Base-by-base conservation (phyloP, 2,888 invertebrate species). In the Exocentrus adspersus region DNA sequence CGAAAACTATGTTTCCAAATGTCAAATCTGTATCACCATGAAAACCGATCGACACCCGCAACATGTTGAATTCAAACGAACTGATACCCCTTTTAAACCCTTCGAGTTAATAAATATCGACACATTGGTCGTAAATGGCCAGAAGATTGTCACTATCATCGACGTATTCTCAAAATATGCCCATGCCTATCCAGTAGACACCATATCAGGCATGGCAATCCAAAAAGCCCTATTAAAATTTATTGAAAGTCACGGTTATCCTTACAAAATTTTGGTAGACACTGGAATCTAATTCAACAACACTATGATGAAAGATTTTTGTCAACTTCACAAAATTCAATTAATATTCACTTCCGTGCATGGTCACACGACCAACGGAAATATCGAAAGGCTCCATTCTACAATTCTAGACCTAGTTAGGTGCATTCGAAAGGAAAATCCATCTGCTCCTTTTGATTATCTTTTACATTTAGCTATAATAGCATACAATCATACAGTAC, bases 251-350 rank as follows among this genome's bases (percentile, higher is more conserved):
- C 60, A 62, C 24, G 62, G 65, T 16, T 24, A 28, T n/a, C 65
- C 67, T 10, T 19, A 59, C n/a, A 60, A 50, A 60, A 62, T 68
- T 28, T 56, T 52, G 10, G 20, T 48, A 30, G 67, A 68, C 19
- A 65, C 51, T 17, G 67, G 65, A 14, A 52, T 28, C 2, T 60
- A 65, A 62, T 67, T 67, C 59, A 59, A 62, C 14, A 64, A 67
- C 50, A 20, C 37, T 16, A 32, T 61, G n/a, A n/a, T 64, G 17
- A 21, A 60, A 51, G 52, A 61, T 10, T 57, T 64, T 24, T 57
- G 62, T 16, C 46, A 59, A 46, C 14, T 60, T 19, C 41, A 67
- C 14, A 67, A 67, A 62, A 62, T 65, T 12, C n/a, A 62, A 48
- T 14, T 48, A 21, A 5, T 5, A 1, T 21, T 46, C 14, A 46